These are phyloP conservation scores for Numida meleagris DNA, from an alignment of 2,113 vertebrate species.

Conservation along the genomic window DNA sequence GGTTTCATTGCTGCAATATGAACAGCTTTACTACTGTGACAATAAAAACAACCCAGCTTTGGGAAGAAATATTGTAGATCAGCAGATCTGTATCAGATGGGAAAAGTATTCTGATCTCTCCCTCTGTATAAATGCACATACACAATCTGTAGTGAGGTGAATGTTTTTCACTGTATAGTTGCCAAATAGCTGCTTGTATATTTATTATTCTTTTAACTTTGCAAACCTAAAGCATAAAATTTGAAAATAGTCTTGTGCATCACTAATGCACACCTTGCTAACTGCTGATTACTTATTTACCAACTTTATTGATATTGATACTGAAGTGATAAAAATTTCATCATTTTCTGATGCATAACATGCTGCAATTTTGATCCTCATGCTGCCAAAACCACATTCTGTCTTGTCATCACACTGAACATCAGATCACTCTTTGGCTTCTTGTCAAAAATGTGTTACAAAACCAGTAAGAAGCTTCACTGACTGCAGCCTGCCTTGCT, in stretches of 20 bases:
- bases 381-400: background rate
- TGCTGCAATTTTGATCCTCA: background rate
- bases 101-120: background rate
- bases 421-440: background rate
- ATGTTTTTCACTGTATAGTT: background rate
- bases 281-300: background rate
- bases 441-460: background rate
- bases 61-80: background rate
- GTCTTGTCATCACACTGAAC: background rate
- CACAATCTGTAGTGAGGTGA: background rate
- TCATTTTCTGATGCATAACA: background rate
- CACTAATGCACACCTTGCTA: background rate
- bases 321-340: background rate
- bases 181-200: background rate
- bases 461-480: background rate
- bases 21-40: background rate
- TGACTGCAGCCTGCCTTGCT: background rate
- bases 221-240: background rate
- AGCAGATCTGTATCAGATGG: background rate
- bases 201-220: background rate
- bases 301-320: background rate
- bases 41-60: background rate
- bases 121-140: accelerated
- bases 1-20: background rate
- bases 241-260: background rate